These are phyloP conservation scores for Caenorhabditis angaria DNA, from an alignment of 2,888 invertebrate species.

Conservation along the genomic window DNA sequence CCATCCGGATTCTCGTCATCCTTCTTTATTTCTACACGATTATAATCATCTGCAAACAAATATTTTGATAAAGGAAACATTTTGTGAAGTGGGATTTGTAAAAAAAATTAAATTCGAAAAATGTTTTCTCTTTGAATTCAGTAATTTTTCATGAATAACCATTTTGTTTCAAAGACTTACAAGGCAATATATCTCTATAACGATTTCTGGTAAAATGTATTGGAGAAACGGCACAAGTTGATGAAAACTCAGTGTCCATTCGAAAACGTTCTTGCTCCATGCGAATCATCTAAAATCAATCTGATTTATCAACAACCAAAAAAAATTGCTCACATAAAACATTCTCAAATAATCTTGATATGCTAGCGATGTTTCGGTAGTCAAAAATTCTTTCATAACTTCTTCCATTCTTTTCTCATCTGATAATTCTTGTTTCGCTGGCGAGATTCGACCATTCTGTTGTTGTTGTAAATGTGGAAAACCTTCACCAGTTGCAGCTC, in stretches of 20 bases:
- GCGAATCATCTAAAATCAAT: conserved; percentile 55
- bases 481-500: conserved; percentile 13
- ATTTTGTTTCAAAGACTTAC: conserved; percentile 32
- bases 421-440: no score
- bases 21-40: conserved; percentile 52
- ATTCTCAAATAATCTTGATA: conserved; percentile 16
- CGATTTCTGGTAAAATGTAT: conserved; percentile 57
- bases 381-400: conserved; percentile 21
- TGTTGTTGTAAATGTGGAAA: conserved; percentile 3
- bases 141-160: neutral
- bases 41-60: conserved; percentile 58
- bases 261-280: conserved; percentile 52
- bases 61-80: neutral
- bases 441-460: no score
- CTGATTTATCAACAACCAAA: neutral
- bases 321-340: conserved; percentile 27
- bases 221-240: conserved; percentile 40
- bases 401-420: neutral
- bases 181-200: conserved; percentile 67
- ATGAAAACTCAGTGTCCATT: conserved; percentile 29
- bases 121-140: conserved; percentile 3
- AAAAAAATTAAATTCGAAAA: conserved; percentile 1
- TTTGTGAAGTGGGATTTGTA: neutral
- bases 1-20: conserved; percentile 53
- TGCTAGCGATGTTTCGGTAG: conserved; percentile 10